These are phyloP conservation scores for Agrochola lota DNA, from an alignment of 2,888 invertebrate species.

Conservation along the genomic window DNA sequence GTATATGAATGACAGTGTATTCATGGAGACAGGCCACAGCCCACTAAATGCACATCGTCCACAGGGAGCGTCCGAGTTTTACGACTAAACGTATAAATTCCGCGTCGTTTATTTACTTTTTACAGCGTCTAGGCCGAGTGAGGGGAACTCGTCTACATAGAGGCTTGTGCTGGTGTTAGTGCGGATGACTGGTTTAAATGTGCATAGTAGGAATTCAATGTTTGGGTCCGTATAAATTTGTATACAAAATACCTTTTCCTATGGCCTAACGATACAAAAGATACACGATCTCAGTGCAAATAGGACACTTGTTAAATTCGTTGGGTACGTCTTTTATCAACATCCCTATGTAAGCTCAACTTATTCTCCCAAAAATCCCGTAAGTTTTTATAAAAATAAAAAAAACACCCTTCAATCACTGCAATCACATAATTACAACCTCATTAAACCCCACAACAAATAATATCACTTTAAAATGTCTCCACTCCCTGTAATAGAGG, in stretches of 20 bases:
- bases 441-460: constrained; percentile 20
- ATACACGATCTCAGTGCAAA: background rate
- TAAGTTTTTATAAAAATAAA: background rate
- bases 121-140: constrained; percentile 63
- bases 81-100: constrained; percentile 68
- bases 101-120: constrained; percentile 67
- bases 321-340: background rate
- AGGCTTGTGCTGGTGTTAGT: constrained; percentile 4
- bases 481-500: constrained; percentile 11
- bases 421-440: background rate
- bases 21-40: constrained; percentile 31
- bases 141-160: constrained; percentile 30
- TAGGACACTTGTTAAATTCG: background rate
- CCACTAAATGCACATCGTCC: constrained; percentile 51
- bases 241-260: background rate
- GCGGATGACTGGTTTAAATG: constrained; percentile 17
- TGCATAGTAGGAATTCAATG: background rate
- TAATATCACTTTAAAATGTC: constrained; percentile 31
- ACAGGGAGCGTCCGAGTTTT: constrained; percentile 59
- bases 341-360: background rate
- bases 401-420: background rate
- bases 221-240: background rate
- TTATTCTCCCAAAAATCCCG: background rate
- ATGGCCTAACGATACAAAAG: background rate
- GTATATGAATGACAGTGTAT: constrained; percentile 57